These are phyloP conservation scores for Grus americana DNA, from an alignment of 2,113 vertebrate genomes.

Conservation along the genomic window DNA sequence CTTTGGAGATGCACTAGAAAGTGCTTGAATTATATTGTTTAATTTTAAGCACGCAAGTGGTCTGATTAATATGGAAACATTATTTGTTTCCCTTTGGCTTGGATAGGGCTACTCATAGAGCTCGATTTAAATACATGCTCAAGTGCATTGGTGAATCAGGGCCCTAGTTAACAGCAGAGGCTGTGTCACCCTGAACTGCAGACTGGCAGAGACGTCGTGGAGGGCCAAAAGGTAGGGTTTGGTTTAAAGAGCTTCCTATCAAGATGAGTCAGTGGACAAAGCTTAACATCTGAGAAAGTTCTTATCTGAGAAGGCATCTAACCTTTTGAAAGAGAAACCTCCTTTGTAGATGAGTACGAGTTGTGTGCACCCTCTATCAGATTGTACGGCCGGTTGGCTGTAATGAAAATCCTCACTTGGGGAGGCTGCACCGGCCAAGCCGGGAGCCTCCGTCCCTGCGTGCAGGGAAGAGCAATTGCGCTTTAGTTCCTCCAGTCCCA, in stretches of 20 bases:
- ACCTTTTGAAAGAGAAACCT: slow-evolving; percentile 22
- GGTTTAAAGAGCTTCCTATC: slow-evolving; percentile 12
- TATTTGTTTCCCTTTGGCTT: background rate
- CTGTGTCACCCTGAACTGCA: background rate
- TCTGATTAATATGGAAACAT: background rate
- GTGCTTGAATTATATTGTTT: background rate
- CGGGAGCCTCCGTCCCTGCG: background rate
- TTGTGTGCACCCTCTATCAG: background rate
- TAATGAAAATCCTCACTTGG: background rate
- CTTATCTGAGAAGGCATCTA: slow-evolving; percentile 28
- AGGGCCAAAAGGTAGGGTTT: background rate
- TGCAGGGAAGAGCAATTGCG: background rate
- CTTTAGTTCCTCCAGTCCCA: background rate
- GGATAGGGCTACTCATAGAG: background rate
- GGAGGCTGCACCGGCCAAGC: rapidly evolving
- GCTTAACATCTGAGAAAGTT: slow-evolving; percentile 4
- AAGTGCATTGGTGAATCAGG: background rate
- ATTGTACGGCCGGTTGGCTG: background rate
- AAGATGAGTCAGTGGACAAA: slow-evolving; percentile 13
- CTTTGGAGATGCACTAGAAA: background rate
- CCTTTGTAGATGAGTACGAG: rapidly evolving
- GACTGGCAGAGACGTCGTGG: background rate
- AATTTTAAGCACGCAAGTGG: background rate
- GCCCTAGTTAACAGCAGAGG: background rate
- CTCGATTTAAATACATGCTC: background rate